These are phyloP conservation scores for Grammomys surdaster DNA, from an alignment of 2,113 vertebrate genomes.

Conservation along the genomic window DNA sequence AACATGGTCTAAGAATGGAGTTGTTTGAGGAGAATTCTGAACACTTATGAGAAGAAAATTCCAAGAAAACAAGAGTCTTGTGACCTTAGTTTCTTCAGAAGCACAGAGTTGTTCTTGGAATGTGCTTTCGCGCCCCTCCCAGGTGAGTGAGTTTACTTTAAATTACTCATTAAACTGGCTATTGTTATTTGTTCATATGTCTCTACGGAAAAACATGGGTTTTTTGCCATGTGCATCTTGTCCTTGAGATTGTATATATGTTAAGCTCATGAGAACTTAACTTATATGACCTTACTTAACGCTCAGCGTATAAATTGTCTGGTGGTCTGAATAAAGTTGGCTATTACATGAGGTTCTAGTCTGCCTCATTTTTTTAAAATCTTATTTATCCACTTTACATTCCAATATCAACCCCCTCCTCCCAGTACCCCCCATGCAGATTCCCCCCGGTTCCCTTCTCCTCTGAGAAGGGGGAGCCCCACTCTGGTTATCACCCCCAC, in stretches of 20 bases:
- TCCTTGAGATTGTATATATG: neutral
- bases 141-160: neutral
- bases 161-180: neutral
- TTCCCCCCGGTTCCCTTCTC: too few relatives aligned
- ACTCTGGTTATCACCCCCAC: too few relatives aligned
- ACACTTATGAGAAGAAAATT: neutral
- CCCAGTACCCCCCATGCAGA: too few relatives aligned
- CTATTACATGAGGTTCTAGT: neutral
- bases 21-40: neutral
- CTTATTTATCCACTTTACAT: too few relatives aligned
- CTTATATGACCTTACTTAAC: neutral
- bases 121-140: neutral
- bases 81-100: neutral
- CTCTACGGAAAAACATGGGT: neutral
- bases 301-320: neutral
- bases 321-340: neutral
- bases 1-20: neutral
- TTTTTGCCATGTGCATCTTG: neutral
- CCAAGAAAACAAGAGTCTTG: neutral
- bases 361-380: neutral
- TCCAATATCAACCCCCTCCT: too few relatives aligned
- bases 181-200: neutral
- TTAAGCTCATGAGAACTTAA: neutral
- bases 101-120: neutral
- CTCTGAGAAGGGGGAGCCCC: too few relatives aligned